Percentiles rank a stretch among this genome's conserved stretches.
Evolutionary conservation across 2,888 invertebrate species (phyloP).

Genomic region (Drosophila monieri): DNA sequence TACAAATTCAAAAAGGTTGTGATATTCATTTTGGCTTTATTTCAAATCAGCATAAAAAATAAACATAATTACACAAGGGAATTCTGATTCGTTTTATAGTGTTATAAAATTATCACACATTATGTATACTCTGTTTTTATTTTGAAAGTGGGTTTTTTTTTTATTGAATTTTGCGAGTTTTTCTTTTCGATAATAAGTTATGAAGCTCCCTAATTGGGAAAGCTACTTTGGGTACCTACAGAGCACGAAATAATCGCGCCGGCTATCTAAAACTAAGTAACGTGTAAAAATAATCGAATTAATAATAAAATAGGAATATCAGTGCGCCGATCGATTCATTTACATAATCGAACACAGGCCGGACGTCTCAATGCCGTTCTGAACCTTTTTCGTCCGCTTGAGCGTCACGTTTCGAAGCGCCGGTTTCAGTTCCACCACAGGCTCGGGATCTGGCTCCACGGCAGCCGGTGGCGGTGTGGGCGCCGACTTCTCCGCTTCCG

Average conservation of each 20-base stretch:
- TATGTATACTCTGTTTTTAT: conserved; percentile 61
- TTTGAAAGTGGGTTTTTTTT: conserved; percentile 50
- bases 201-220: conserved; percentile 9
- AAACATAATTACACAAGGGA: conserved; percentile 36
- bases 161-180: conserved; percentile 48
- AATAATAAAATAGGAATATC: conserved; percentile 61
- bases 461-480: conserved; percentile 54
- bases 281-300: conserved; percentile 66
- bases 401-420: conserved; percentile 87
- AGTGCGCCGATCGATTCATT: conserved; percentile 54
- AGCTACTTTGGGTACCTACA: conserved; percentile 52
- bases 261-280: conserved; percentile 71
- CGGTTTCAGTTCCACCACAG: conserved; percentile 86
- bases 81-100: conserved; percentile 42
- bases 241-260: conserved; percentile 49
- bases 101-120: conserved; percentile 74
- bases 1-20: conserved; percentile 12
- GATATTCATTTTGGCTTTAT: conserved; percentile 46
- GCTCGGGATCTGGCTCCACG: conserved; percentile 65
- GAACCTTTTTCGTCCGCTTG: conserved; percentile 89
- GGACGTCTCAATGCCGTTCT: conserved; percentile 91
- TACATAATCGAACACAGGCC: conserved; percentile 95
- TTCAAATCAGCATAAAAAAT: conserved; percentile 24
- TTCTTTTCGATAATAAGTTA: conserved; percentile 62
- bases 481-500: conserved; percentile 39